These are phyloP conservation scores for Mesodorylaimus sp. DNA, from an alignment of 2,888 invertebrate species.

Conservation along the genomic window DNA sequence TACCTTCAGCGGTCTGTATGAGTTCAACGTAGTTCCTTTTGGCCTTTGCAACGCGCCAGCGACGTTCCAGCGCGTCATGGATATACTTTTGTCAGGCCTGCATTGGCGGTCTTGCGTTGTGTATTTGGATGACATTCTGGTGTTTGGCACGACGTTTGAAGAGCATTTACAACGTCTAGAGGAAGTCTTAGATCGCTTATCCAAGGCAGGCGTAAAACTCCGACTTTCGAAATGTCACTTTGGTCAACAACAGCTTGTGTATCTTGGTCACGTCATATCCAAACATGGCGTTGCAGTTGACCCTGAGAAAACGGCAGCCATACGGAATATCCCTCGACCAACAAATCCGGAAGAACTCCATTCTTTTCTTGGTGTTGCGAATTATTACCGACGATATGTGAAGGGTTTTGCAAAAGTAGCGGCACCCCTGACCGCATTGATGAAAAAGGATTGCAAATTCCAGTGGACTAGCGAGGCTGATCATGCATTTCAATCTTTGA, in stretches of 20 bases:
- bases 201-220: conserved; percentile 14
- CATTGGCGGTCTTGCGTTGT: conserved; percentile 15
- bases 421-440: conserved; percentile 1
- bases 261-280: conserved; percentile 27
- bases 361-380: conserved; percentile 21
- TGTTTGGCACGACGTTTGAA: conserved; percentile 15
- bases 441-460: conserved; percentile 8
- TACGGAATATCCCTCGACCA: conserved; percentile 18
- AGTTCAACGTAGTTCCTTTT: conserved; percentile 18
- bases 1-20: conserved; percentile 14
- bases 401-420: conserved; percentile 6
- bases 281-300: conserved; percentile 16
- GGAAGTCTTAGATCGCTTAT: conserved; percentile 12
- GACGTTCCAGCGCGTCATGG: conserved; percentile 18
- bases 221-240: conserved; percentile 19
- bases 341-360: conserved; percentile 10
- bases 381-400: conserved; percentile 23
- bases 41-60: conserved; percentile 15
- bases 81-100: conserved; percentile 12
- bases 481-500: conserved; percentile 8
- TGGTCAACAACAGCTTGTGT: conserved; percentile 14
- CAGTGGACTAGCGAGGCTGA: conserved; percentile 13
- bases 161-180: conserved; percentile 13
- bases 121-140: conserved; percentile 18
- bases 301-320: conserved; percentile 17